Evolutionary conservation across 2,888 invertebrate genomes (phyloP).

Genomic region (Lasioglossum vierecki): DNA sequence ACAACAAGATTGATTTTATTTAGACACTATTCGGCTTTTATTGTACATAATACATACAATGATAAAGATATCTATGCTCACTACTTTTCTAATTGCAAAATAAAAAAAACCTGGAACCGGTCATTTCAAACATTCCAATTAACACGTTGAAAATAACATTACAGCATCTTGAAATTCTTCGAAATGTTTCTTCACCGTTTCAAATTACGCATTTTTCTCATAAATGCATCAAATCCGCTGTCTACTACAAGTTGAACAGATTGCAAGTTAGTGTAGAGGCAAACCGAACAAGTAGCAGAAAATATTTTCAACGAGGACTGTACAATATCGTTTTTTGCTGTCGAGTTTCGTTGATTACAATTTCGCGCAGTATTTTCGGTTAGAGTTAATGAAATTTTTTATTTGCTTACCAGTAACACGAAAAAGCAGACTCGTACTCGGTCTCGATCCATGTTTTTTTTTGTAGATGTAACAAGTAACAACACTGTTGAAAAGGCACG

Average conservation of each 20-base stretch:
- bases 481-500: not conserved
- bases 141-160: too few species aligned
- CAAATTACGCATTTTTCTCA: too few species aligned
- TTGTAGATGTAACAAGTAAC: not conserved
- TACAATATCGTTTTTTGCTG: not conserved
- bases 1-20: too few species aligned
- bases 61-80: too few species aligned
- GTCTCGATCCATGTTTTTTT: constrained; percentile 27
- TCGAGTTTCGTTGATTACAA: not conserved
- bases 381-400: not conserved
- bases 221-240: too few species aligned
- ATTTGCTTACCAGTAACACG: constrained; percentile 27
- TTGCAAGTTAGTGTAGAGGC: not conserved
- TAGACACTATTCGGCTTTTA: too few species aligned
- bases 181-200: too few species aligned
- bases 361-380: not conserved
- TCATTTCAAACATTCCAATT: too few species aligned
- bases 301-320: not conserved
- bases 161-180: too few species aligned
- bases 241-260: not conserved
- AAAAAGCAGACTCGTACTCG: constrained; percentile 12
- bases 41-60: too few species aligned
- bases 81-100: too few species aligned
- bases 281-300: not conserved
- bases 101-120: too few species aligned